These are phyloP conservation scores for Hyposoter didymator DNA, from an alignment of 2,888 invertebrate genomes.

Conservation along the genomic window DNA sequence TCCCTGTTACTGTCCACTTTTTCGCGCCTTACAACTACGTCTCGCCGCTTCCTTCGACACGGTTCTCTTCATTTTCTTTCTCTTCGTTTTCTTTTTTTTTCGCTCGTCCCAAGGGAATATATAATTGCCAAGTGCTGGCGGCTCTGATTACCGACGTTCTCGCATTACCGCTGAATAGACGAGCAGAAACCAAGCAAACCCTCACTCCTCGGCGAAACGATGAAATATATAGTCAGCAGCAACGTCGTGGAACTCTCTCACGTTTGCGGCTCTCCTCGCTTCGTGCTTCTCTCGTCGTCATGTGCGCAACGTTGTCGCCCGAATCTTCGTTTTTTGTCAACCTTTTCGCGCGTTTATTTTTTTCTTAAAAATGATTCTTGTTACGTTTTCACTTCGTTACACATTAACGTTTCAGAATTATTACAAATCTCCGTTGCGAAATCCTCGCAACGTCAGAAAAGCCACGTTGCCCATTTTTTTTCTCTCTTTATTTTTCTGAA, in stretches of 20 bases:
- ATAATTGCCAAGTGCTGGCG: constrained; percentile 77
- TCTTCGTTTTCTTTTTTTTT: constrained; percentile 36
- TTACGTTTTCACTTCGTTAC: neutral
- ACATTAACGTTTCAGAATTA: neutral
- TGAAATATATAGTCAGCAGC: constrained; percentile 61
- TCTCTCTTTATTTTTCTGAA: neutral
- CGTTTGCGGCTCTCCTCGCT: constrained; percentile 51
- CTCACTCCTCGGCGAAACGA: constrained; percentile 41
- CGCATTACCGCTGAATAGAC: constrained; percentile 78
- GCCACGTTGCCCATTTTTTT: neutral
- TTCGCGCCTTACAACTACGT: constrained; percentile 4
- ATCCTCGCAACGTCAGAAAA: neutral
- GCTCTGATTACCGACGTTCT: constrained; percentile 81
- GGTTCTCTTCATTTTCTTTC: constrained; percentile 40
- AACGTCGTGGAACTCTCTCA: constrained; percentile 63
- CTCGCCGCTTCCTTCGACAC: neutral
- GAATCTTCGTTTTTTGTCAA: neutral
- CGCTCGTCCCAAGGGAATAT: constrained; percentile 59
- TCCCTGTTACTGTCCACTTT: neutral
- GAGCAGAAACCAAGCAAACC: constrained; percentile 35
- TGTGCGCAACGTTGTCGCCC: constrained; percentile 6
- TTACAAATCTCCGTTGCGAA: neutral
- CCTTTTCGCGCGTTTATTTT: neutral
- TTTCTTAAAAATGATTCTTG: neutral
- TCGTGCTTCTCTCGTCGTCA: neutral